Percentiles rank a stretch among this genome's conserved stretches.
phyloP scores from a whole-genome alignment of 2,797 vertebrate genomes.

The Paratrypauchen microcephalus region DNA sequence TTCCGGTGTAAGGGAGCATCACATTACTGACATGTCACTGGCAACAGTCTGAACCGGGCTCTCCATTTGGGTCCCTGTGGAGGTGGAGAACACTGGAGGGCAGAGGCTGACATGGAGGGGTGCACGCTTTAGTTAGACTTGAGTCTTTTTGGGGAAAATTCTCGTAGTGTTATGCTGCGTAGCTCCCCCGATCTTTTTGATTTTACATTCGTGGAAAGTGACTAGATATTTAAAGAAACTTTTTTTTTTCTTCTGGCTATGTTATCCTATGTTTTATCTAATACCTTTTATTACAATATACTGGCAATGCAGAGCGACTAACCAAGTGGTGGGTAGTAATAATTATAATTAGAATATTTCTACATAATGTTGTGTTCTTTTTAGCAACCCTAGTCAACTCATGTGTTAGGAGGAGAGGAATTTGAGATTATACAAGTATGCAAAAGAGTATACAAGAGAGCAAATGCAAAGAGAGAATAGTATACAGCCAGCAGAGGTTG shows the following conservation, averaged over 20 bases:
- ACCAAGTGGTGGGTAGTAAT: too few species aligned
- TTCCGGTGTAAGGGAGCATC: slow-evolving; percentile 76
- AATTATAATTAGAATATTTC: too few species aligned
- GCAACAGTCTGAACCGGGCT: slow-evolving; percentile 59
- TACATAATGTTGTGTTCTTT: too few species aligned
- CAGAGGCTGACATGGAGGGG: slow-evolving; percentile 53
- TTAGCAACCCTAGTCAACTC: too few species aligned
- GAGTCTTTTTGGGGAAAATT: slow-evolving; percentile 4
- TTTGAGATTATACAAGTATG: too few species aligned
- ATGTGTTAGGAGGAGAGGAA: too few species aligned
- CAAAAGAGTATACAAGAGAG: too few species aligned
- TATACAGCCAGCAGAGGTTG: too few species aligned
- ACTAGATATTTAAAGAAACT: neutral
- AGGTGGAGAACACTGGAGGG: slow-evolving; percentile 76
- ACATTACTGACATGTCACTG: slow-evolving; percentile 85
- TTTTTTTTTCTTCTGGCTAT: too few species aligned
- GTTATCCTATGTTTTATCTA: neutral
- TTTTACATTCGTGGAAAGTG: neutral
- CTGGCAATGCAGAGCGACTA: neutral
- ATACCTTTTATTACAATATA: neutral
- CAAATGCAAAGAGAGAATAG: too few species aligned
- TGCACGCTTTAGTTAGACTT: slow-evolving; percentile 11
- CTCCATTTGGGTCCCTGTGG: slow-evolving; percentile 52
- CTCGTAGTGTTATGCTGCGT: neutral
- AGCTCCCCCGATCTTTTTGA: neutral